Evolutionary conservation across 2,113 vertebrate genomes (phyloP), one percentile per base, ranked within the genome.

Genomic region (Panurus biarmicus): DNA sequence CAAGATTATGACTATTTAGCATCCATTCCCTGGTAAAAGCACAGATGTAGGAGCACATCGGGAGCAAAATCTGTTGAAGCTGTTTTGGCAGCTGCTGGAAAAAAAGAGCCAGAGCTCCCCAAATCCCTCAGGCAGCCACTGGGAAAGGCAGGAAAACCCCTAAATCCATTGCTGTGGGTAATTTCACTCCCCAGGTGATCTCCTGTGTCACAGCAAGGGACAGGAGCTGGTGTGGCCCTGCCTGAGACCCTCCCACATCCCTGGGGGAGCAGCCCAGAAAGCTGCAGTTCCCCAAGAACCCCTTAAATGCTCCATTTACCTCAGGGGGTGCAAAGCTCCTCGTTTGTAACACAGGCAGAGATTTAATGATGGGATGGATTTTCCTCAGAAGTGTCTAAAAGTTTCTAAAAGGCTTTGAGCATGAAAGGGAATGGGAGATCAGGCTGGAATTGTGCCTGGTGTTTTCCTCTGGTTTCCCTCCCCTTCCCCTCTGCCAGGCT

Each of bases 351-450:
- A 35, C 61, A 10, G 93, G 73, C 73, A 76, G 48, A 75, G 69
- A 67, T 74, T 92, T 96, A 93, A 89, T 47, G 69, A 80, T 2
- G 45, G 75, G 50, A 36, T 71, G 90, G 90, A 5, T 67, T 80
- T 80, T 51, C 90, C 72, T 91, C 82, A 76, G n/a, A 80, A 88
- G 72, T 40, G 85, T 58, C 81, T 70, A 44, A 94, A 85, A 85
- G 56, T 69, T 91, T 69, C 82, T 94, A 74, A 93, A 88, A 62
- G 86, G 83, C 94, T 94, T 29, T 71, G 57, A 88, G 86, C 88
- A 78, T 90, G 29, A 92, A 86, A 93, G 69, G 82, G 94, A 80
- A 71, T 88, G 14, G 36, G 24, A 58, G 84, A 92, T 31, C 29
- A 86, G 69, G 69, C 44, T 67, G 77, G 76, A 80, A 54, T 45